Evolutionary conservation across 2,888 invertebrate species (phyloP).

Genomic region (Drepanosiphum platanoidis): DNA sequence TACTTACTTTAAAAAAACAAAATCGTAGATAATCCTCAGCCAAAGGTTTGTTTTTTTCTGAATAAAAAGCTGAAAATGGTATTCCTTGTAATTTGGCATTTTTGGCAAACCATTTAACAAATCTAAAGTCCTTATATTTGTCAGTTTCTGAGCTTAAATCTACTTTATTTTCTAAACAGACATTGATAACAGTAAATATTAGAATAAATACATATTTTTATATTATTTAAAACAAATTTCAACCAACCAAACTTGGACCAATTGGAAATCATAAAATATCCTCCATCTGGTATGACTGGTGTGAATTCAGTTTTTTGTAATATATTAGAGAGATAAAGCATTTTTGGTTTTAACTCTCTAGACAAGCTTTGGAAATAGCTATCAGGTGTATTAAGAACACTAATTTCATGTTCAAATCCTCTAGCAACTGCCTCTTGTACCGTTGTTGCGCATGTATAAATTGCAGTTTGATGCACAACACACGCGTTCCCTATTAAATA

Average conservation of each 20-base stretch:
- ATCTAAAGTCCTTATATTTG: conserved; percentile 84
- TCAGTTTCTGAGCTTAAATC: conserved; percentile 78
- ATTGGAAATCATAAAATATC: conserved; percentile 97
- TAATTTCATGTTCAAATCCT: conserved; percentile 86
- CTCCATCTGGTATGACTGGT: conserved; percentile 93
- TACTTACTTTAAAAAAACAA: conserved; percentile 88
- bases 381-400: conserved; percentile 76
- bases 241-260: conserved; percentile 67
- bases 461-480: conserved; percentile 92
- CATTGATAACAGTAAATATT: background rate
- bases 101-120: conserved; percentile 95
- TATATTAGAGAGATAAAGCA: conserved; percentile 82
- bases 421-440: conserved; percentile 90
- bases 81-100: conserved; percentile 92
- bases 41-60: conserved; percentile 78
- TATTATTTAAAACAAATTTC: background rate
- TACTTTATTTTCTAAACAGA: conserved; percentile 73
- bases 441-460: conserved; percentile 91
- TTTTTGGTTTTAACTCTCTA: conserved; percentile 78
- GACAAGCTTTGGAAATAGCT: conserved; percentile 86
- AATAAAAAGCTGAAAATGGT: conserved; percentile 94
- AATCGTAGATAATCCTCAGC: conserved; percentile 89
- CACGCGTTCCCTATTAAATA: conserved; percentile 82
- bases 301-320: conserved; percentile 84
- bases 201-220: background rate